A percentile compares a stretch with the other conserved stretches of the same genome.
phyloP scores from a whole-genome alignment of 2,888 invertebrate genomes.

The Dermolepida albohirtum region DNA sequence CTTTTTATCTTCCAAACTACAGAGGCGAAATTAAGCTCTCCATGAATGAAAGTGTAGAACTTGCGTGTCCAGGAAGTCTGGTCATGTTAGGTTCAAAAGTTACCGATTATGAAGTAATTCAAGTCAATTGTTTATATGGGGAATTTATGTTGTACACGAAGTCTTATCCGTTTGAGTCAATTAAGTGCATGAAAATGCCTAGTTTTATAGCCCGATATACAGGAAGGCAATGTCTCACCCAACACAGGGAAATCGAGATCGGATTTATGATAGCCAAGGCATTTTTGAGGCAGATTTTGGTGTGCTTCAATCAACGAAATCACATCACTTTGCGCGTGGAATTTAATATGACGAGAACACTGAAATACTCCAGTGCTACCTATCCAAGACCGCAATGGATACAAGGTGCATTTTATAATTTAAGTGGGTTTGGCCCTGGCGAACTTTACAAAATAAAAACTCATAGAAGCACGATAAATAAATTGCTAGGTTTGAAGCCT shows the following conservation, averaged over 20 bases:
- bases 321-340: conserved; percentile 69
- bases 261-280: conserved; percentile 67
- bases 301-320: conserved; percentile 69
- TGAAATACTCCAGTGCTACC: conserved; percentile 65
- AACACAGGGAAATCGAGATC: conserved; percentile 62
- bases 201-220: conserved; percentile 64
- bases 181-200: conserved; percentile 64
- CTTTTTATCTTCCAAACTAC: conserved; percentile 49
- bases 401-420: conserved; percentile 64
- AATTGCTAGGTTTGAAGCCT: conserved; percentile 53
- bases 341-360: conserved; percentile 65
- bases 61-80: conserved; percentile 51
- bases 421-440: conserved; percentile 50
- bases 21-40: conserved; percentile 44
- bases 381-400: conserved; percentile 67
- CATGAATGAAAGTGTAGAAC: conserved; percentile 43
- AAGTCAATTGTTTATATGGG: conserved; percentile 47
- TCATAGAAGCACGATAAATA: conserved; percentile 58
- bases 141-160: conserved; percentile 47
- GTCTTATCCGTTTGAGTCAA: conserved; percentile 59
- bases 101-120: conserved; percentile 29
- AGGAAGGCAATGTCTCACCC: conserved; percentile 62
- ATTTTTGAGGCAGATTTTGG: conserved; percentile 67
- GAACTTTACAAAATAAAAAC: conserved; percentile 55
- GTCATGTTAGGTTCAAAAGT: conserved; percentile 41